A percentile compares a stretch with the other conserved stretches of the same genome.
phyloP scores from a whole-genome alignment of 1,140 invertebrate genomes.

The Cyclina sinensis region DNA sequence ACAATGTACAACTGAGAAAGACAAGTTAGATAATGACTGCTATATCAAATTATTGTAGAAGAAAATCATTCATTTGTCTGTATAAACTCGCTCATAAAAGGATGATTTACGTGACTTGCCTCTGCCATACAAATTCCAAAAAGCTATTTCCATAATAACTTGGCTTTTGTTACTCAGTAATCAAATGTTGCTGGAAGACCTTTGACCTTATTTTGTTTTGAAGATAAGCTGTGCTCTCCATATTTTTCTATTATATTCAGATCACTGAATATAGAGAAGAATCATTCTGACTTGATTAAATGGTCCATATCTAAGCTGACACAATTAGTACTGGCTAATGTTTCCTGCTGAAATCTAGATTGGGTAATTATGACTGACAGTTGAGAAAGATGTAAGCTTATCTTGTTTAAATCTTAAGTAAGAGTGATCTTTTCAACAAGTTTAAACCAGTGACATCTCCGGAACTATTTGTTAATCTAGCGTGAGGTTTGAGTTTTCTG shows the following conservation, averaged over 20 bases:
- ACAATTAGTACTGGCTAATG: too few relatives aligned
- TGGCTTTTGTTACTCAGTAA: background rate
- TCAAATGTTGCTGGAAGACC: background rate
- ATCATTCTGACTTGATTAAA: too few relatives aligned
- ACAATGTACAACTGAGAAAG: too few relatives aligned
- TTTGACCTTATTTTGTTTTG: background rate
- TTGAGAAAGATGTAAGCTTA: too few relatives aligned
- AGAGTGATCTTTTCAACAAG: too few relatives aligned
- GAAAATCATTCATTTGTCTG: slow-evolving; percentile 23
- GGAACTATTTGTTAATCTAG: background rate
- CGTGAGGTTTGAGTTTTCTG: background rate
- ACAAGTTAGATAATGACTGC: background rate
- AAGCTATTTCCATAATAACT: background rate
- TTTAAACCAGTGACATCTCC: too few relatives aligned
- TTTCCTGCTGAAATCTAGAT: too few relatives aligned
- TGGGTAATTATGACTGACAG: too few relatives aligned
- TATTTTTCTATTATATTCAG: too few relatives aligned
- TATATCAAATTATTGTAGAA: background rate
- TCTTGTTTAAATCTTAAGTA: too few relatives aligned
- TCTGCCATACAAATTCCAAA: background rate
- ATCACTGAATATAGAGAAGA: too few relatives aligned
- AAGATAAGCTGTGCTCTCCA: background rate
- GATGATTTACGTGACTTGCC: background rate
- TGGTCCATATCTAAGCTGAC: too few relatives aligned
- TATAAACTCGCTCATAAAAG: background rate